These are phyloP conservation scores for Rhinatrema bivittatum DNA, from an alignment of 2,797 vertebrate species.

Conservation along the genomic window DNA sequence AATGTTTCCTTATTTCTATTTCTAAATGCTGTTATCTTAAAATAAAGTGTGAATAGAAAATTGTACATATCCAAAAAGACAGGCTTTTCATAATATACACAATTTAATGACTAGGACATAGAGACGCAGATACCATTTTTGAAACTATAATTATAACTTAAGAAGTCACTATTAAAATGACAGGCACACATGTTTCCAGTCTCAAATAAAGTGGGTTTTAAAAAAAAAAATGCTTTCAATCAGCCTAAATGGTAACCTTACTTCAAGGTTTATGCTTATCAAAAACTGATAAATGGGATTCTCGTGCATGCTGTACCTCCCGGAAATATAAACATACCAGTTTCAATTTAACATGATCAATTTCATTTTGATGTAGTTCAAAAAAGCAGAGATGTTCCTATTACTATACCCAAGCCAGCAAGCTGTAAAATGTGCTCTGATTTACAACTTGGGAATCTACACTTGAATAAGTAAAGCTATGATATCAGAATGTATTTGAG, in stretches of 20 bases:
- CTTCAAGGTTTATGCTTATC: conserved; percentile 4
- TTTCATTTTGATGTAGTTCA: too few species aligned
- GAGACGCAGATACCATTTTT: conserved; percentile 31
- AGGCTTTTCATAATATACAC: conserved; percentile 30
- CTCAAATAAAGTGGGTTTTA: conserved; percentile 21
- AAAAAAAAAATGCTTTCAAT: conserved; percentile 25
- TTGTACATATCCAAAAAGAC: conserved; percentile 25
- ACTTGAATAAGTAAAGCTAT: conserved; percentile 5
- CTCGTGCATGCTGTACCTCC: too few species aligned
- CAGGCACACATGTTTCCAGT: conserved; percentile 22
- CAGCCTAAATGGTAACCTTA: conserved; percentile 11
- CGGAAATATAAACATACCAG: too few species aligned
- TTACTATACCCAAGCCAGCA: too few species aligned
- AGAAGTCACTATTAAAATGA: conserved; percentile 31
- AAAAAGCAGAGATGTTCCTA: too few species aligned
- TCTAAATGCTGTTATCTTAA: conserved; percentile 42
- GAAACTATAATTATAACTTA: conserved; percentile 35
- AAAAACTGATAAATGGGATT: conserved; percentile 14
- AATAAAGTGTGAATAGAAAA: conserved; percentile 36
- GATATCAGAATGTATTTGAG: conserved; percentile 9
- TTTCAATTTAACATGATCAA: too few species aligned
- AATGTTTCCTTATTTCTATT: conserved; percentile 36
- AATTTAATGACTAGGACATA: conserved; percentile 38
- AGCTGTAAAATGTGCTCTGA: conserved; percentile 28
- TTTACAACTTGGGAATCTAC: conserved; percentile 26